phyloP scores from a whole-genome alignment of 2,797 vertebrate species.

The Alca torda region DNA sequence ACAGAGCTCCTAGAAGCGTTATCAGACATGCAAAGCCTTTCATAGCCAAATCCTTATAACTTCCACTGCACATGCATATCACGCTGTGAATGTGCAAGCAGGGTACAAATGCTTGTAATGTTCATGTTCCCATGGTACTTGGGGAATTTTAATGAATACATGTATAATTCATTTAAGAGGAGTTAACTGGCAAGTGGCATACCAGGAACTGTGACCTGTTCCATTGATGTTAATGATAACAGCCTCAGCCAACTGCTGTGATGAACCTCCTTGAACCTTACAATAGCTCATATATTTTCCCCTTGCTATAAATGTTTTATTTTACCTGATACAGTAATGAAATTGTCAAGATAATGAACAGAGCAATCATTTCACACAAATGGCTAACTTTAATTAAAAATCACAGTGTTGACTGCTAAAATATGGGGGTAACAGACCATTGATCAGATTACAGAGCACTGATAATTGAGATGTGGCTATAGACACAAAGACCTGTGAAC shows the following conservation, averaged over 20 bases:
- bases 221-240: conserved; percentile 58
- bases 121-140: not conserved
- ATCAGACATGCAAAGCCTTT: not conserved
- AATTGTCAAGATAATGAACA: conserved; percentile 78
- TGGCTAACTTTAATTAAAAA: conserved; percentile 74
- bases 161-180: conserved; percentile 43
- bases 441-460: conserved; percentile 41
- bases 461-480: conserved; percentile 40
- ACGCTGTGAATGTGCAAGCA: not conserved
- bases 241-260: conserved; percentile 7
- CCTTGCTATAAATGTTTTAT: conserved; percentile 69
- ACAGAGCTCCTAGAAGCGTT: not conserved
- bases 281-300: conserved; percentile 60
- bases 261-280: conserved; percentile 64
- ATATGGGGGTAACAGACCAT: conserved; percentile 57
- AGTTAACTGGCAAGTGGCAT: conserved; percentile 21
- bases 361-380: conserved; percentile 71
- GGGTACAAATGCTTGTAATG: not conserved
- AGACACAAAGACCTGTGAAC: conserved; percentile 34
- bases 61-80: not conserved
- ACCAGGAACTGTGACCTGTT: conserved; percentile 37
- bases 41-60: not conserved
- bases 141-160: conserved; percentile 41
- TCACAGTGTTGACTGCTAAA: conserved; percentile 59
- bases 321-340: conserved; percentile 73